Base-by-base conservation (phyloP, 2,888 invertebrate species). In the Epinotia nisella region DNA sequence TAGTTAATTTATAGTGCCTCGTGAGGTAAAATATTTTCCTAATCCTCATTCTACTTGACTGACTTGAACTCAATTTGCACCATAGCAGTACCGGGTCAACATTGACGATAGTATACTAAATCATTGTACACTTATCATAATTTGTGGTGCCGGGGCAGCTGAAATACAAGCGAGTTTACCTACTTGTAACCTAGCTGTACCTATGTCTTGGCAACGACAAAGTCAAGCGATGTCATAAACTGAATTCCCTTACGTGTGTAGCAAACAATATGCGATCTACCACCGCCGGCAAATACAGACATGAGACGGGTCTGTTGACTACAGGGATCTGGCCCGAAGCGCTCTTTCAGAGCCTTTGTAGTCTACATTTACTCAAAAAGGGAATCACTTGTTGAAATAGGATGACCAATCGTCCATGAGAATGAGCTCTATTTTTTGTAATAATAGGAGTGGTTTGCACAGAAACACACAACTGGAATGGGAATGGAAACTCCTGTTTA, bases 191-290 rank as follows among this genome's bases (percentile, higher is more conserved):
- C 49, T 4, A 45, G 45, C 45, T 45, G 15, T 11, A 29, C 29
- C 35, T 35, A 49, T n/a, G n/a, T 49, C 49, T 49, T 49, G 49
- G 49, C 49, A 49, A 49, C n/a, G n/a, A n/a, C 13, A 49, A 5
- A 60, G 49, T 3, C 39, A 51, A 59, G 51, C 68, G 59, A 59
- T 59, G 35, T 51, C 59, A 68, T 49, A 60, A 51, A 39, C 35
- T 17, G 15, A 49, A 35, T 56, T n/a, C n/a, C 19, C 9, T 15
- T 4, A 17, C 19, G 35, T 66, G 19, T 21, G n/a, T 4, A 58
- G 67, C 45, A 39, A 51, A 59, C 68, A 59, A 59, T 59, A 68
- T 35, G 35, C 35, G 35, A 49, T 60, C 29, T 49, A 21, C 68
- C 51, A 41, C 41, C 49, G 19, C 45, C 35, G 17, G 45, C 19